phyloP scores from a whole-genome alignment of 1,140 invertebrate species.

The Bemisia tabaci region DNA sequence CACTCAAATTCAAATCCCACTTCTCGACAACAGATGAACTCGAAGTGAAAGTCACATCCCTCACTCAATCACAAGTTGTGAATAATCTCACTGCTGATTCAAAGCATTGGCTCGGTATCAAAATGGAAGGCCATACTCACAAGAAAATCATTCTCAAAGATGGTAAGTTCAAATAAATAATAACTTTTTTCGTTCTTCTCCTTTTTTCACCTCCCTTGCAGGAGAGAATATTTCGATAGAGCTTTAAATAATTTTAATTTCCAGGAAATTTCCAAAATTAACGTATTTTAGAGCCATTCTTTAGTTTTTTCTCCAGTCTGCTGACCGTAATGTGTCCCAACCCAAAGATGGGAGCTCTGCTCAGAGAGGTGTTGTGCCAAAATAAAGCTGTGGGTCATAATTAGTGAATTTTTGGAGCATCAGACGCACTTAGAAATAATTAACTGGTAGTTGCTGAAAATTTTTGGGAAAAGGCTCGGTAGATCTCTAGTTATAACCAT shows the following conservation, averaged over 20 bases:
- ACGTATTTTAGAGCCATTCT: background rate
- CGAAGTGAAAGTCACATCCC: slow-evolving; percentile 45
- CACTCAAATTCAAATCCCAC: slow-evolving; percentile 57
- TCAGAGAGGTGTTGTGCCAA: no score
- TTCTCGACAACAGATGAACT: slow-evolving; percentile 58
- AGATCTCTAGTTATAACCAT: no score
- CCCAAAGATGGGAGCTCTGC: no score
- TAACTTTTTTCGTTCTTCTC: no score
- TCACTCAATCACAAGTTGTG: slow-evolving; percentile 19
- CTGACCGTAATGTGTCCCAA: background rate
- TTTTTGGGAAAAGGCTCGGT: no score
- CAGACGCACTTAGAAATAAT: no score
- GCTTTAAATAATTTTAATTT: no score
- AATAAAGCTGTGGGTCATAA: no score
- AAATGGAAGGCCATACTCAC: slow-evolving; percentile 25
- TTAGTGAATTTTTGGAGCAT: no score
- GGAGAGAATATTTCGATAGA: no score
- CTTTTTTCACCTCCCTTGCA: no score
- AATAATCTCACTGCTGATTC: slow-evolving; percentile 18
- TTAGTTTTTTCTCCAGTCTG: background rate
- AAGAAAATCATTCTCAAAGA: slow-evolving; percentile 25
- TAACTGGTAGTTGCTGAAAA: no score
- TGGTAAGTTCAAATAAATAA: slow-evolving; percentile 19
- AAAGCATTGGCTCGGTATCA: slow-evolving; percentile 17
- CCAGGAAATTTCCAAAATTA: background rate